Percentiles rank a stretch among this genome's conserved stretches.
phyloP scores from a whole-genome alignment of 2,113 vertebrate genomes.

The Pitta sordida region DNA sequence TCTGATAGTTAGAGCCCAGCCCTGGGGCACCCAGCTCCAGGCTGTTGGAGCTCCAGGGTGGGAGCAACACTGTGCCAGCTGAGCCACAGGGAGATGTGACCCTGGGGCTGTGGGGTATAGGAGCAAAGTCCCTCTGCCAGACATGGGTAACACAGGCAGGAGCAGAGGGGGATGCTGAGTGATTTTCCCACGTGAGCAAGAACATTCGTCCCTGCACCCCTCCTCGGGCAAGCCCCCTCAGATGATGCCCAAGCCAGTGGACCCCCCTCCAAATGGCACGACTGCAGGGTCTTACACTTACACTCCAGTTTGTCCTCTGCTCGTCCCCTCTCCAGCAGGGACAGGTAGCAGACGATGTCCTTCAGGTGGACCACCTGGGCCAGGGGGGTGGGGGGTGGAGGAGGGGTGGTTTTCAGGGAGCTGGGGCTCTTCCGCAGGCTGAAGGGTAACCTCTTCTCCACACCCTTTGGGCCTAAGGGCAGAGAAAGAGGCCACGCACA shows the following conservation, averaged over 20 bases:
- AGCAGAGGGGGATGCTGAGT: background rate
- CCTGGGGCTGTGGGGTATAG: fast-evolving
- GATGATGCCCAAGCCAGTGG: background rate
- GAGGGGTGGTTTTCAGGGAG: slow-evolving; percentile 58
- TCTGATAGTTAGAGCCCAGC: background rate
- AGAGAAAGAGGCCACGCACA: background rate
- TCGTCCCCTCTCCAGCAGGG: slow-evolving; percentile 89
- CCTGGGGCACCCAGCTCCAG: fast-evolving
- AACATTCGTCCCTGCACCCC: background rate
- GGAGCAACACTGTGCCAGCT: background rate
- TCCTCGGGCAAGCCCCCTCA: background rate
- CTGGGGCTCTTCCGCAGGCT: slow-evolving; percentile 73
- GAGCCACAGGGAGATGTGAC: fast-evolving
- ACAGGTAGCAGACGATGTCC: slow-evolving; percentile 93
- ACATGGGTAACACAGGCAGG: fast-evolving
- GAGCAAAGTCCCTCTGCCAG: background rate
- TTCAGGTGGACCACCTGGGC: slow-evolving; percentile 87
- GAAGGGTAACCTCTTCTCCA: slow-evolving; percentile 69
- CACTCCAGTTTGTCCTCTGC: slow-evolving; percentile 96
- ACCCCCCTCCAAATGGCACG: fast-evolving
- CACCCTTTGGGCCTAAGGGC: slow-evolving; percentile 2
- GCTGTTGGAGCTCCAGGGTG: background rate
- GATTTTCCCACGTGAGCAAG: background rate
- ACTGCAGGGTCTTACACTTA: slow-evolving; percentile 67
- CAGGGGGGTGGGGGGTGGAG: background rate